Conservation (phyloP, 2,113 vertebrate species). For the Anhinga rufa region DNA sequence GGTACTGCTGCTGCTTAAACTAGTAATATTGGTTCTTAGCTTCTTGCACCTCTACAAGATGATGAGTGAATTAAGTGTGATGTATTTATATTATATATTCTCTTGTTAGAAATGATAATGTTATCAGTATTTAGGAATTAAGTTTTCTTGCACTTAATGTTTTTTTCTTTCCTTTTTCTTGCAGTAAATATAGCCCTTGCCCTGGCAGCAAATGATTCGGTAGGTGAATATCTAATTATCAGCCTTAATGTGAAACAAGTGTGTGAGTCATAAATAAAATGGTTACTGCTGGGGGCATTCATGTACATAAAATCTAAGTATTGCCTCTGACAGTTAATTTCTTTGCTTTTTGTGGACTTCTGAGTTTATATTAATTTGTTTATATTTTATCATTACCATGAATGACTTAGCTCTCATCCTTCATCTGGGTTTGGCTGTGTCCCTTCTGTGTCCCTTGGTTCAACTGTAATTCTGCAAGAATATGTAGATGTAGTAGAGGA, state of each 20-base stretch:
- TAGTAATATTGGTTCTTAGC: background rate
- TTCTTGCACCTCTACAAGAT: background rate
- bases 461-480: background rate
- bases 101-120: background rate
- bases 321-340: background rate
- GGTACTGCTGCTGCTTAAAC: background rate
- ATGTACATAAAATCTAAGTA: background rate
- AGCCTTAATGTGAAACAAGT: background rate
- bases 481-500: background rate
- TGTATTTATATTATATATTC: background rate
- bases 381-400: background rate
- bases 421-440: background rate
- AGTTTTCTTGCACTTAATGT: conserved; percentile 2
- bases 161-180: conserved; percentile 41
- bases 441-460: background rate
- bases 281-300: background rate
- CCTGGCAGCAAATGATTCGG: conserved; percentile 83
- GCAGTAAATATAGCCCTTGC: conserved; percentile 93
- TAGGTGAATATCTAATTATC: conserved; percentile 68
- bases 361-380: background rate
- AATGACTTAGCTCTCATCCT: background rate
- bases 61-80: background rate
- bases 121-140: background rate
- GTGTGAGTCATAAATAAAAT: background rate
- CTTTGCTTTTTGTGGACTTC: background rate